phyloP scores from a whole-genome alignment of 2,888 invertebrate genomes.

The Drosophila nr. fundita region DNA sequence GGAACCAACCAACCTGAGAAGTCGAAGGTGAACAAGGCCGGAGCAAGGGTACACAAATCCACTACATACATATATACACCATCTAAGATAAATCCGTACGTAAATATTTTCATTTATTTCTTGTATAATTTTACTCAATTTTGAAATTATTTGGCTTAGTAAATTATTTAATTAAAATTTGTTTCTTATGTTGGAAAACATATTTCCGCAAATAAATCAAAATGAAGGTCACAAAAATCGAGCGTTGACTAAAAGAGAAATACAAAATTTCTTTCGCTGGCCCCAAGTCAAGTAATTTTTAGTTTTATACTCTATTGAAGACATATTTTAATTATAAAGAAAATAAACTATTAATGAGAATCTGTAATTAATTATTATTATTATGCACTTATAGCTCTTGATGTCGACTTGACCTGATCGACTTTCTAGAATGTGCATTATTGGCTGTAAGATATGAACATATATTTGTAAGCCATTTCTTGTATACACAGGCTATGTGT shows the following conservation, averaged over 20 bases:
- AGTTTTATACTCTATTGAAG: no score
- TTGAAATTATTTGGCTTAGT: neutral
- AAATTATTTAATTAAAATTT: neutral
- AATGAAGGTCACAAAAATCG: neutral
- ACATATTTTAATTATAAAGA: neutral
- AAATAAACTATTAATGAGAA: neutral
- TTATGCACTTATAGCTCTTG: neutral
- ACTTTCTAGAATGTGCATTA: neutral
- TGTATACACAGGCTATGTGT: neutral
- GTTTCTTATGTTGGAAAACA: neutral
- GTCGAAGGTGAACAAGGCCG: slow-evolving; percentile 62
- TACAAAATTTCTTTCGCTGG: neutral
- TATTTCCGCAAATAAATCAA: neutral
- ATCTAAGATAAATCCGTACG: neutral
- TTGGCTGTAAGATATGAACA: neutral
- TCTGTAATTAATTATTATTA: neutral
- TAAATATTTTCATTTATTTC: neutral
- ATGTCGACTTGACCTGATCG: neutral
- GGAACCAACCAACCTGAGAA: slow-evolving; percentile 41
- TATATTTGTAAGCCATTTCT: neutral
- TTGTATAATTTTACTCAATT: neutral
- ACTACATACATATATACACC: neutral
- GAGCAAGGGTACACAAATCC: slow-evolving; percentile 7
- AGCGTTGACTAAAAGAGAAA: neutral
- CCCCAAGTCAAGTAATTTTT: neutral